A percentile compares a stretch with the other conserved stretches of the same genome.
phyloP scores from a whole-genome alignment of 2,888 invertebrate species.

The Falcaria lacertinaria region DNA sequence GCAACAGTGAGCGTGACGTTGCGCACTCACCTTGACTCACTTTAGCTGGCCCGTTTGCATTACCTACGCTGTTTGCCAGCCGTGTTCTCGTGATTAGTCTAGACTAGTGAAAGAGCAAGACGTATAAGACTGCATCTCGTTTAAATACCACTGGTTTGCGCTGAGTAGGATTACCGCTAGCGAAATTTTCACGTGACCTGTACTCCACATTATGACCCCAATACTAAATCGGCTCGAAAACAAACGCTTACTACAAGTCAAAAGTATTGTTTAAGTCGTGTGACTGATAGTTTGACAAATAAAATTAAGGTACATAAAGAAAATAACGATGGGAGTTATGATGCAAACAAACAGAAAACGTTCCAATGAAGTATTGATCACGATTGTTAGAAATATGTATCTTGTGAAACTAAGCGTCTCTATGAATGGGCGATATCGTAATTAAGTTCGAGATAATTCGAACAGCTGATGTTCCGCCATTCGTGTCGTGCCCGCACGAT shows the following conservation, averaged over 20 bases:
- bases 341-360: too few species aligned
- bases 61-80: slow-evolving; percentile 49
- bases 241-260: neutral
- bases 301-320: neutral
- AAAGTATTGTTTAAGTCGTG: too few species aligned
- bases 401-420: slow-evolving; percentile 43
- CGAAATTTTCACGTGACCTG: too few species aligned
- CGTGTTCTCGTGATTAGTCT: slow-evolving; percentile 57
- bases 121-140: slow-evolving; percentile 17
- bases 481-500: slow-evolving; percentile 57
- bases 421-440: slow-evolving; percentile 58
- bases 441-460: slow-evolving; percentile 54
- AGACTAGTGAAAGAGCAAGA: slow-evolving; percentile 29
- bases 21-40: slow-evolving; percentile 73
- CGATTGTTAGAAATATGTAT: slow-evolving; percentile 22
- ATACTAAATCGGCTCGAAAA: neutral
- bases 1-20: slow-evolving; percentile 64
- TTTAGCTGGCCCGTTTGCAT: slow-evolving; percentile 65
- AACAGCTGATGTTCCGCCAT: slow-evolving; percentile 68
- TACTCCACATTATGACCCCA: too few species aligned
- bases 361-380: neutral
- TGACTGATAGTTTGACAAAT: neutral
- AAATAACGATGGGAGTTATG: neutral
- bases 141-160: too few species aligned
- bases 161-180: too few species aligned